A percentile compares a stretch with the other conserved stretches of the same genome.
phyloP scores from a whole-genome alignment of 1,140 invertebrate species.

The Achroia grisella region DNA sequence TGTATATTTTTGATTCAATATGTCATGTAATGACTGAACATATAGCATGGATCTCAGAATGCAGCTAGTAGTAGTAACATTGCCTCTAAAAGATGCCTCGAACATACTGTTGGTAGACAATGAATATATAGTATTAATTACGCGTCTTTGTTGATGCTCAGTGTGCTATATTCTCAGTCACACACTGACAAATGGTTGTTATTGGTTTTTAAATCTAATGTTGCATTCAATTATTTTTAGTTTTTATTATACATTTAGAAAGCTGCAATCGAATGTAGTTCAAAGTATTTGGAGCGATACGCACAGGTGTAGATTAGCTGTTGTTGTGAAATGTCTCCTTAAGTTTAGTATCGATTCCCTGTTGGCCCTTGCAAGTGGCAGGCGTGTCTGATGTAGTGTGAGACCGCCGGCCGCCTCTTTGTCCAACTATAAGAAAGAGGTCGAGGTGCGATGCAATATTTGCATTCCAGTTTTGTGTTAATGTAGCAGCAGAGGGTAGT shows the following conservation, averaged over 20 bases:
- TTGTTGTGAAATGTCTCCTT: constrained; percentile 51
- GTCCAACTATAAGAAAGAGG: constrained; percentile 22
- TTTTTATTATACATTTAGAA: constrained; percentile 51
- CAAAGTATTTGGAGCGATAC: constrained; percentile 66
- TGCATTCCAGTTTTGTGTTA: constrained; percentile 71
- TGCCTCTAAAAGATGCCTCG: constrained; percentile 21
- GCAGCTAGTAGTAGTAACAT: constrained; percentile 56
- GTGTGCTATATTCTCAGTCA: constrained; percentile 61
- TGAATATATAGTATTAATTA: constrained; percentile 6
- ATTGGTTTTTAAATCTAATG: constrained; percentile 60
- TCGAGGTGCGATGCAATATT: constrained; percentile 70
- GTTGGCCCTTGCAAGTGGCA: constrained; percentile 14
- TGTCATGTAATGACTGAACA: constrained; percentile 62
- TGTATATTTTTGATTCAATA: constrained; percentile 56
- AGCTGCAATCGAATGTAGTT: constrained; percentile 67
- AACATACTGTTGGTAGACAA: constrained; percentile 12
- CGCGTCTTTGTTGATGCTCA: constrained; percentile 30
- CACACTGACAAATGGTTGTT: constrained; percentile 64
- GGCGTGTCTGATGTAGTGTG: neutral
- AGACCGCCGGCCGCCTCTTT: constrained; percentile 7
- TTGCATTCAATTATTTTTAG: constrained; percentile 69
- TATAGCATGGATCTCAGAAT: constrained; percentile 71
- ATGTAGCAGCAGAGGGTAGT: constrained; percentile 59
- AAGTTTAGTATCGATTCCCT: constrained; percentile 37
- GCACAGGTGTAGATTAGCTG: constrained; percentile 58